phyloP scores from a whole-genome alignment of 2,797 vertebrate species.

The Poecile montanus region DNA sequence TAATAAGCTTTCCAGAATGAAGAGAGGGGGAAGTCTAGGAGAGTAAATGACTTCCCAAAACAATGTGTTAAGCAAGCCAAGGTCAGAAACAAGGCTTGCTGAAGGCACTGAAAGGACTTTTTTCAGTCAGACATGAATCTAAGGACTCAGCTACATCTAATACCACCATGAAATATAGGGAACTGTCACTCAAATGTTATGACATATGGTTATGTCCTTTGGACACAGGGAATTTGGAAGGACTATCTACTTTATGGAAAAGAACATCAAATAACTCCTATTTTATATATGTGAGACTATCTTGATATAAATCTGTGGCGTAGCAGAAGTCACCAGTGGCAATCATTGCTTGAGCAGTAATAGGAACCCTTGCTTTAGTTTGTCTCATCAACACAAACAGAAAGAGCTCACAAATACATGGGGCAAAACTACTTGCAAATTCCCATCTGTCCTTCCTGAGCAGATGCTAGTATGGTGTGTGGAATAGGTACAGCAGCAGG shows the following conservation, averaged over 20 bases:
- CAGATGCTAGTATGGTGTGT: background rate
- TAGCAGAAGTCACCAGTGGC: conserved; percentile 3
- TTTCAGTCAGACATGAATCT: background rate
- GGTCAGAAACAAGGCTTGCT: background rate
- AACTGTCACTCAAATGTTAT: background rate
- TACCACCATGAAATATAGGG: background rate
- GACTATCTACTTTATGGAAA: background rate
- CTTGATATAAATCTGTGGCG: background rate
- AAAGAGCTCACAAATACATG: background rate
- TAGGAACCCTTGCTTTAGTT: conserved; percentile 20
- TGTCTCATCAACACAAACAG: conserved; percentile 22
- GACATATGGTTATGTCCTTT: background rate
- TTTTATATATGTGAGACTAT: background rate
- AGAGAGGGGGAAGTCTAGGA: background rate
- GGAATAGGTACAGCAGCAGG: background rate
- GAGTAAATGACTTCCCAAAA: background rate
- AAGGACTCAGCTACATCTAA: background rate
- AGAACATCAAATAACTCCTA: background rate
- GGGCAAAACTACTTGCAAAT: background rate
- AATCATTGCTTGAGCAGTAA: background rate
- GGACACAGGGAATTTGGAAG: background rate
- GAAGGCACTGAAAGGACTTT: background rate
- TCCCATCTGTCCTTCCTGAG: background rate
- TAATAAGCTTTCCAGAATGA: background rate
- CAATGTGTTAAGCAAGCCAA: background rate